Base-by-base conservation (phyloP, 2,797 vertebrate genomes). In the Sylvia borin region DNA sequence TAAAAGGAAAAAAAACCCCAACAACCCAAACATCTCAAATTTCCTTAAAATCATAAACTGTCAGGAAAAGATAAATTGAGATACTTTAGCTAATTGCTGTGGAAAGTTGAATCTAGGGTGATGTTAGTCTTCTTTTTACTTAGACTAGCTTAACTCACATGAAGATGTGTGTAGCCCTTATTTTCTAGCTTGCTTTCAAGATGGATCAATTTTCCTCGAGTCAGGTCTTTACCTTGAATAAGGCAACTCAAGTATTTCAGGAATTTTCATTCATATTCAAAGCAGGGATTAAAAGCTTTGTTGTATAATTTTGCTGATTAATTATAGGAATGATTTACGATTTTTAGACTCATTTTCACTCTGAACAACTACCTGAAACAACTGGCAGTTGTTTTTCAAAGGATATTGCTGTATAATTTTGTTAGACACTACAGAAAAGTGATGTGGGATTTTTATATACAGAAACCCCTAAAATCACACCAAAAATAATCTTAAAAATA, bases 21-120 rank as follows among this genome's bases (percentile, higher is more conserved):
- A 68, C 51, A 73, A 89, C 86, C 40, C 71, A 98, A 98, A 97
- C 97, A 97, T 97, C 96, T 98, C 98, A 96, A 96, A 98, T 98
- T 98, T 98, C 97, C 96, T 98, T 98, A 98, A 98, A 99, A 98
- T 98, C 97, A 98, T 98, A 98, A 98, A 96, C 97, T 98, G 98
- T 98, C 98, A 98, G 96, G 97, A 96, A 97, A 98, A 98, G 98
- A 98, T 98, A 98, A 98, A 98, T 98, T 97, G 98, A 98, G 97
- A 98, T 96, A 96, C 97, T 98, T 98, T 98, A 98, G 98, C 97
- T 98, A 98, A 99, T 98, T 98, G 98, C 97, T 97, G 95, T 96
- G 96, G 96, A 98, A 98, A 98, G 98, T 98, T 98, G 98, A 98
- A 96, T 97, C 95, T 26, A 75, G 92, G 97, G 97, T 98, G 97